phyloP scores from a whole-genome alignment of 2,113 vertebrate species.

The Cranoglanis bouderius region DNA sequence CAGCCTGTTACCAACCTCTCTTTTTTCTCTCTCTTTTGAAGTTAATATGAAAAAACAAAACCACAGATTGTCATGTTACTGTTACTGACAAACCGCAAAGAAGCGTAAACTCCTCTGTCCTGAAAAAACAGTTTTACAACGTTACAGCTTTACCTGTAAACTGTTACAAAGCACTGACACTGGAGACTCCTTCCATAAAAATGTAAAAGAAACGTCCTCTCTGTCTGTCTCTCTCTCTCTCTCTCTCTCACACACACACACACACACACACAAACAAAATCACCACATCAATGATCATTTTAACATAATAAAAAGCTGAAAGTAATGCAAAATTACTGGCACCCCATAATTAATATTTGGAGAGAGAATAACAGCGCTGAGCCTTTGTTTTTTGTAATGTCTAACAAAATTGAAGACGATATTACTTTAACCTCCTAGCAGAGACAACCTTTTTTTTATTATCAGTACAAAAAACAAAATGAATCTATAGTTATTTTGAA shows the following conservation, averaged over 20 bases:
- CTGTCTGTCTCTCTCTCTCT: too few species aligned
- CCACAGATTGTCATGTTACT: too few species aligned
- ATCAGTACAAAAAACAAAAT: background rate
- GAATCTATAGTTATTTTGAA: background rate
- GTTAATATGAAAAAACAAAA: too few species aligned
- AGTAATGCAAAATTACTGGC: background rate
- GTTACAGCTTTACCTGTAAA: background rate
- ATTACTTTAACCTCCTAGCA: background rate
- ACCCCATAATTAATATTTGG: background rate
- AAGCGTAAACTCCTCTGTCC: background rate
- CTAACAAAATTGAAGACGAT: background rate
- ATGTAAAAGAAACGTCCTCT: background rate
- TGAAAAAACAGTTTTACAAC: background rate
- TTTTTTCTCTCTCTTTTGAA: too few species aligned
- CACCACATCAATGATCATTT: too few species aligned
- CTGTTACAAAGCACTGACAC: too few species aligned
- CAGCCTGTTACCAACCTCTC: too few species aligned
- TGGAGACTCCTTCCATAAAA: background rate
- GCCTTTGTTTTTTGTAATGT: too few species aligned
- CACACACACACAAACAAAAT: too few species aligned
- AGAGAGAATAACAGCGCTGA: background rate
- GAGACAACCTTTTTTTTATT: background rate
- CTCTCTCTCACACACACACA: too few species aligned
- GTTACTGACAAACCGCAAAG: too few species aligned
- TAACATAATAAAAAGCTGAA: too few species aligned